Evolutionary conservation across 1,140 invertebrate species (phyloP).

Genomic region (Drosophila pachea): DNA sequence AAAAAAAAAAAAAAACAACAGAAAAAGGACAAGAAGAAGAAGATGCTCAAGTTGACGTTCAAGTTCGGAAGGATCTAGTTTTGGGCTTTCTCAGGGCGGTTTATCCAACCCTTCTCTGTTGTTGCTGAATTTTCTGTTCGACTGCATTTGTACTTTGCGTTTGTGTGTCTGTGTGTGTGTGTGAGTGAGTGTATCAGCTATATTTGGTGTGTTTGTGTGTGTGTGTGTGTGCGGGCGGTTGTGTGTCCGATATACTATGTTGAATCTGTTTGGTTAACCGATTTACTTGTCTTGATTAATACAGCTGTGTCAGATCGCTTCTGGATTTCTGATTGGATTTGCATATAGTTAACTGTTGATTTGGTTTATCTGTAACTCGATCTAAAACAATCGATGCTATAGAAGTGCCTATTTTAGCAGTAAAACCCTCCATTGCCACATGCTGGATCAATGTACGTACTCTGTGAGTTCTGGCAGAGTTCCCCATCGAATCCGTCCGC

Average conservation of each 20-base stretch:
- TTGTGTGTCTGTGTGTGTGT: conserved; percentile 23
- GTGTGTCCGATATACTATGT: conserved; percentile 16
- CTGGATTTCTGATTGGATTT: conserved; percentile 23
- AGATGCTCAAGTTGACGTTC: conserved; percentile 30
- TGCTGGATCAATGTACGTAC: conserved; percentile 77
- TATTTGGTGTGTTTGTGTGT: conserved; percentile 67
- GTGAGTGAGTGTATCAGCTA: conserved; percentile 50
- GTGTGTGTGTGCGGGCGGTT: background rate
- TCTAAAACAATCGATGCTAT: conserved; percentile 79
- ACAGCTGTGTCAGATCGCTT: conserved; percentile 11
- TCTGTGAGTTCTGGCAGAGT: conserved; percentile 85
- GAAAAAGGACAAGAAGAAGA: background rate
- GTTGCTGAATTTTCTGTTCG: conserved; percentile 31
- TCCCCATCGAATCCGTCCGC: conserved; percentile 89
- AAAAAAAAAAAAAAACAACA: conserved; percentile 31
- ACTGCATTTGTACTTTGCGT: conserved; percentile 72
- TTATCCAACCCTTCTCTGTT: background rate
- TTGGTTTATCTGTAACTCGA: conserved; percentile 43
- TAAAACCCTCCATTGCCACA: conserved; percentile 76
- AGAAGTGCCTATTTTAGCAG: conserved; percentile 79
- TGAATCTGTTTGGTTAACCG: conserved; percentile 11
- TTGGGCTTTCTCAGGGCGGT: no score
- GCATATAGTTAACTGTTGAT: conserved; percentile 1
- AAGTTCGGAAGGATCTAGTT: no score
- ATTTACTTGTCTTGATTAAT: conserved; percentile 33